Base-by-base conservation (phyloP, 2,113 vertebrate species). In the Todiramphus saurophagus region DNA sequence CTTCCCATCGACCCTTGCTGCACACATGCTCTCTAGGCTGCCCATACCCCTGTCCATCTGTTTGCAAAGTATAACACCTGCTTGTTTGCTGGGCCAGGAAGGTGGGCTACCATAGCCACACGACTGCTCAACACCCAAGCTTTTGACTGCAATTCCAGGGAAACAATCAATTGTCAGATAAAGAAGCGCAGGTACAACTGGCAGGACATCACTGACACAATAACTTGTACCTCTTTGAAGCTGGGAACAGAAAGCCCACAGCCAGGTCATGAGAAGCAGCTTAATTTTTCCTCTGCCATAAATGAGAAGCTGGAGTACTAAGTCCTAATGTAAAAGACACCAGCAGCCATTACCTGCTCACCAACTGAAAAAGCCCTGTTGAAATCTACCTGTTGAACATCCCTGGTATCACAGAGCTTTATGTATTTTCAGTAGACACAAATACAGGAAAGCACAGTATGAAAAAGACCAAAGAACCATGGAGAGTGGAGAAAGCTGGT, bases 211-310 rank as follows among this genome's bases (percentile, higher is more conserved):
- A 62, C 15, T 21, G 44, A 48, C 58, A 30, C 41, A 50, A 2
- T 7, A 37, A 46, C 2, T 0, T 1, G 8, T 9, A 5, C 9
- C 35, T 39, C 64, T n/a, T 3, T 18, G 24, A 50, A 63, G 13
- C 43, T 21, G 53, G 10, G 35, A 17, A 33, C 37, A 46, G 35
- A 83, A 88, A 76, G 24, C 15, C 50, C 31, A 39, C 0, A 1
- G 62, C 27, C 48, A 76, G 2, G 2, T 30, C 50, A 43, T 1
- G 10, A 83, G 30, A 58, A 72, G 27, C 27, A 91, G 37, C 28
- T 55, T 37, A 8, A 2, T 50, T 56, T 48, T n/a, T 8, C 27
- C 69, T 53, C 35, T 46, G 53, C 15, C 10, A 33, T n/a, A 53
- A 60, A 68, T 18, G 48, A 68, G 33, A 70, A 75, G 25, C 43